Percentiles rank a stretch among this genome's conserved stretches.
Evolutionary conservation across 2,888 invertebrate species (phyloP).

Genomic region (Nematopogon swammerdamellus): DNA sequence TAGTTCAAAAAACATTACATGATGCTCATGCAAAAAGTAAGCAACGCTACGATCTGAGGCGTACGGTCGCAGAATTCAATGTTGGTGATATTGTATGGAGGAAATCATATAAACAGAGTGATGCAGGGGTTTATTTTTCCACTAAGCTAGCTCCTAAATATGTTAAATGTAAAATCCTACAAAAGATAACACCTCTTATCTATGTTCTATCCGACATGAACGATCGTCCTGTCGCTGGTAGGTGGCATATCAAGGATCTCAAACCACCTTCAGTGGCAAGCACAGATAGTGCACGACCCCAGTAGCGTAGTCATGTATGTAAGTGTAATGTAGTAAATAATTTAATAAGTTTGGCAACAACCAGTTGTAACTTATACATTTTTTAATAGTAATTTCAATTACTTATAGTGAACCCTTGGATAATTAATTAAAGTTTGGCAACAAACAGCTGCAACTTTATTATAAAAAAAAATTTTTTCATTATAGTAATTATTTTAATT

Average conservation of each 20-base stretch:
- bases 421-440: too few relatives aligned
- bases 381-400: too few relatives aligned
- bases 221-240: background rate
- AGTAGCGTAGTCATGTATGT: too few relatives aligned
- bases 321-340: too few relatives aligned
- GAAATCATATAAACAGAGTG: conserved; percentile 13
- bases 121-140: conserved; percentile 8
- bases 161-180: background rate
- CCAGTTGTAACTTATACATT: too few relatives aligned
- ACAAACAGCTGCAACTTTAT: too few relatives aligned
- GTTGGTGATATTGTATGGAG: conserved; percentile 12
- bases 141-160: background rate
- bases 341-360: too few relatives aligned
- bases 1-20: background rate
- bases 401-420: too few relatives aligned
- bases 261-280: background rate
- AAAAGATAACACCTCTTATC: background rate
- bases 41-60: background rate
- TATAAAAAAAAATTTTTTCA: too few relatives aligned
- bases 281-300: too few relatives aligned
- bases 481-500: too few relatives aligned
- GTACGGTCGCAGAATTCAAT: conserved; percentile 2
- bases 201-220: background rate
- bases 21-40: background rate
- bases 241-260: background rate